Conservation (phyloP, 2,888 invertebrate species). For the Philopedon plagiatum region DNA sequence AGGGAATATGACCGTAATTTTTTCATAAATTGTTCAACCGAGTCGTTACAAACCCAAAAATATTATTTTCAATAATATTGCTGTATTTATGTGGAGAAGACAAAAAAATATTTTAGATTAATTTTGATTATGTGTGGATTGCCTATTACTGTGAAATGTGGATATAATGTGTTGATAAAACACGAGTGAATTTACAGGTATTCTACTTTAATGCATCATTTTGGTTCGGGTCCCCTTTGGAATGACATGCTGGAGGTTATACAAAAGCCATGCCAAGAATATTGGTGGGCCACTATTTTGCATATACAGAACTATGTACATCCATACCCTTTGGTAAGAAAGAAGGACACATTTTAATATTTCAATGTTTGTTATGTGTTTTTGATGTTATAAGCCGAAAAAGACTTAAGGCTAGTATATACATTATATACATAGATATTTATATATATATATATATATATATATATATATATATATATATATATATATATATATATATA, state of each 20-base stretch:
- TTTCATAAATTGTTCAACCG: no score
- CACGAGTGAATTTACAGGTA: conserved; percentile 27
- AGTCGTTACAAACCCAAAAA: no score
- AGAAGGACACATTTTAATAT: not conserved
- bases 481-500: conserved; percentile 7
- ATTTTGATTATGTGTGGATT: no score
- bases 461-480: conserved; percentile 16
- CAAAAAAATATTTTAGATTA: no score
- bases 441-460: not conserved
- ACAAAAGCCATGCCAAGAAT: conserved; percentile 62
- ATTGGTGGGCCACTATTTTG: conserved; percentile 68
- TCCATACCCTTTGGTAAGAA: conserved; percentile 59
- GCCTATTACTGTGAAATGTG: not conserved
- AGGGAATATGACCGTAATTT: no score
- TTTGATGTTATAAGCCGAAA: no score
- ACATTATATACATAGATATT: no score
- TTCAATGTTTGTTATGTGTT: no score
- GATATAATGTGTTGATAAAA: not conserved
- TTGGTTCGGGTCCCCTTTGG: conserved; percentile 71
- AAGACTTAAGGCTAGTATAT: no score
- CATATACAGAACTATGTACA: conserved; percentile 68
- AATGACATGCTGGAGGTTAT: conserved; percentile 51
- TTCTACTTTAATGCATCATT: conserved; percentile 67
- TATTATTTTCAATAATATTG: no score
- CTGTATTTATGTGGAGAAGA: no score